Conservation (phyloP, 2,888 invertebrate species). For the Nymphalis c-album region DNA sequence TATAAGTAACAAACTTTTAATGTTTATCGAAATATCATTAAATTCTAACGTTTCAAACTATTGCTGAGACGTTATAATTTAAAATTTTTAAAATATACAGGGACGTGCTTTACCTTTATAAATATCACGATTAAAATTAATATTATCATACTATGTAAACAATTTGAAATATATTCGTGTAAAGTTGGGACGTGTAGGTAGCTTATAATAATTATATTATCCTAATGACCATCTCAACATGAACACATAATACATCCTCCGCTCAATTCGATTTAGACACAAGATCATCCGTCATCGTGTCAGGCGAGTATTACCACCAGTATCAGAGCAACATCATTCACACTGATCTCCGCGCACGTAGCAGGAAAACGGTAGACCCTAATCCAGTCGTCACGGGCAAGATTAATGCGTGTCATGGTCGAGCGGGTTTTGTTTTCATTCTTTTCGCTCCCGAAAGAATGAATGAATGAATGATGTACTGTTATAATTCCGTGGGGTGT, state of each 20-base stretch:
- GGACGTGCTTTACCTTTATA: no score
- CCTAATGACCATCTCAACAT: background rate
- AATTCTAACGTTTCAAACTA: no score
- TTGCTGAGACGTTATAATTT: no score
- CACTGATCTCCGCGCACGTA: slow-evolving; percentile 20
- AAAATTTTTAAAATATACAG: no score
- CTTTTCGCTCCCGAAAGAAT: slow-evolving; percentile 33
- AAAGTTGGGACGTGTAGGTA: background rate
- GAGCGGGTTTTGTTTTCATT: slow-evolving; percentile 39
- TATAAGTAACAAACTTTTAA: no score
- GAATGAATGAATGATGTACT: slow-evolving; percentile 22
- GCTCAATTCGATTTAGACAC: slow-evolving; percentile 23
- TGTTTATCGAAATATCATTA: no score
- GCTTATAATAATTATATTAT: background rate
- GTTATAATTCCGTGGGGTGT: background rate
- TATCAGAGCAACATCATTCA: slow-evolving; percentile 27
- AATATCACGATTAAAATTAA: no score
- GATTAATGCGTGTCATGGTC: slow-evolving; percentile 40
- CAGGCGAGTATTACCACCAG: slow-evolving; percentile 26
- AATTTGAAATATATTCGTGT: background rate
- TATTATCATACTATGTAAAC: background rate
- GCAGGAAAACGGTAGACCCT: slow-evolving; percentile 27
- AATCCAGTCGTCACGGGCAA: slow-evolving; percentile 39
- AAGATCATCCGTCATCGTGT: slow-evolving; percentile 29
- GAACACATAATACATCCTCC: background rate